These are phyloP conservation scores for Andrena marginata DNA, from an alignment of 2,888 invertebrate genomes.

Conservation along the genomic window DNA sequence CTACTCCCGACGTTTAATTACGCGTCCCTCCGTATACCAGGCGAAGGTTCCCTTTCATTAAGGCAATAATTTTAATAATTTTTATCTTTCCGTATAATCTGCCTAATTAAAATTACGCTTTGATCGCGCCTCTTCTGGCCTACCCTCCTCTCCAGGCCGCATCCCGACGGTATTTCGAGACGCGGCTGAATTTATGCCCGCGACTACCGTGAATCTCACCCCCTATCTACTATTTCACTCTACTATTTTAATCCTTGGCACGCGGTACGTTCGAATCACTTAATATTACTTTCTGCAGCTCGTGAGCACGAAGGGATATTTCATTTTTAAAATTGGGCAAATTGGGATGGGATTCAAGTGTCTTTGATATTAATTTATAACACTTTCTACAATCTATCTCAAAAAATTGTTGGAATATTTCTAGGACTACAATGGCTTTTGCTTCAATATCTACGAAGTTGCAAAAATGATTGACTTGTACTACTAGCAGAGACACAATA, in stretches of 20 bases:
- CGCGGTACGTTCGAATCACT: neutral
- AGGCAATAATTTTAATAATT: conserved; percentile 85
- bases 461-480: too few relatives aligned
- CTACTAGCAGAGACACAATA: too few relatives aligned
- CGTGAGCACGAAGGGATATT: neutral
- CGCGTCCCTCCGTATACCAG: conserved; percentile 79
- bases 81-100: conserved; percentile 85
- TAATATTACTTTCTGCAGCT: neutral
- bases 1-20: conserved; percentile 83
- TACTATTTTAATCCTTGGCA: conserved; percentile 12
- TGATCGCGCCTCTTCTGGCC: conserved; percentile 80
- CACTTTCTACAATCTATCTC: too few relatives aligned
- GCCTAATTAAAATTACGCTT: conserved; percentile 85
- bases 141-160: conserved; percentile 67
- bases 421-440: too few relatives aligned
- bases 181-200: conserved; percentile 38
- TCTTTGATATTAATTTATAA: too few relatives aligned
- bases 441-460: too few relatives aligned
- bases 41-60: conserved; percentile 84
- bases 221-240: conserved; percentile 4
- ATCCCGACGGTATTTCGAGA: conserved; percentile 54
- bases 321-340: neutral
- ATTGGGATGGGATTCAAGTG: too few relatives aligned
- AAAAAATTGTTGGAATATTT: too few relatives aligned
- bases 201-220: conserved; percentile 12